Percentiles rank a stretch among this genome's conserved stretches.
phyloP scores from a whole-genome alignment of 92 coral and sea anemone genomes.

The Phenganax marumi region DNA sequence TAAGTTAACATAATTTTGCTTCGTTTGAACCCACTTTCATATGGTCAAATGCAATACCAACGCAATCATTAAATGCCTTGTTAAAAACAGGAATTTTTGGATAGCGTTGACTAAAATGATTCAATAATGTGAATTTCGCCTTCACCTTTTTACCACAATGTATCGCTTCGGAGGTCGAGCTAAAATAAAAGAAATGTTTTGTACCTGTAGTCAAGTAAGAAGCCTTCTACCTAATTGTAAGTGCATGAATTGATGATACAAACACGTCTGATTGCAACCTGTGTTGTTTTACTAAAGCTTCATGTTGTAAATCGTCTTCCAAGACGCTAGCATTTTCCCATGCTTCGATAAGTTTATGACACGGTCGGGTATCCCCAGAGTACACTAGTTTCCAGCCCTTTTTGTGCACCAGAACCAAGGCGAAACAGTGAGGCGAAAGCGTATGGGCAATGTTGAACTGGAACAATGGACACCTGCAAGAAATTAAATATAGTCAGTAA shows the following conservation, averaged over 20 bases:
- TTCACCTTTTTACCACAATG: slow-evolving; percentile 77
- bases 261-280: slow-evolving; percentile 44
- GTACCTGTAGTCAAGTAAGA: too few relatives aligned
- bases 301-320: slow-evolving; percentile 77
- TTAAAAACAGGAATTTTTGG: slow-evolving; percentile 94
- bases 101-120: slow-evolving; percentile 97
- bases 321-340: slow-evolving; percentile 79
- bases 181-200: slow-evolving; percentile 18
- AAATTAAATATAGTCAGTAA: neutral
- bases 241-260: neutral
- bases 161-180: slow-evolving; percentile 95
- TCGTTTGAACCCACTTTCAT: slow-evolving; percentile 74
- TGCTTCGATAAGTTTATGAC: slow-evolving; percentile 62
- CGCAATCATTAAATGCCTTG: slow-evolving; percentile 75
- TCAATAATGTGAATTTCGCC: slow-evolving; percentile 79
- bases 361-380: slow-evolving; percentile 96
- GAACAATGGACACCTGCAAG: slow-evolving; percentile 70
- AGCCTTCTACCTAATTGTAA: too few relatives aligned
- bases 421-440: slow-evolving; percentile 90
- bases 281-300: slow-evolving; percentile 83
- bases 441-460: slow-evolving; percentile 78
- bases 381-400: slow-evolving; percentile 88
- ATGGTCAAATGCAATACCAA: slow-evolving; percentile 97
- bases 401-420: slow-evolving; percentile 69
- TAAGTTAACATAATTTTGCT: neutral